Percentiles rank a stretch among this genome's conserved stretches.
Evolutionary conservation across 2,888 invertebrate species (phyloP).

Genomic region (Halictus quadricinctus): DNA sequence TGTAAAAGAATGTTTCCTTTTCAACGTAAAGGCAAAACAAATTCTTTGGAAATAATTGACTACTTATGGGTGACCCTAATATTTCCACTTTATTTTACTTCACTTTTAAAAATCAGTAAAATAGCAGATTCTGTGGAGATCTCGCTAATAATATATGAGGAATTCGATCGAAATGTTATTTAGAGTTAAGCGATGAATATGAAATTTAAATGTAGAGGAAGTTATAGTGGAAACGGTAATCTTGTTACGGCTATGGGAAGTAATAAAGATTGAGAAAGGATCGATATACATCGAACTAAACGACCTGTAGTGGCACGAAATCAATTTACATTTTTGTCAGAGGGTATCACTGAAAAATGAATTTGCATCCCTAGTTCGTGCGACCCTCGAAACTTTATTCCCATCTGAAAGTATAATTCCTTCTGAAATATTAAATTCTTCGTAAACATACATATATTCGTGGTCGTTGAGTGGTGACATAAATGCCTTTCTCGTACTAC

Average conservation of each 20-base stretch:
- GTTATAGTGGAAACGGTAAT: constrained; percentile 49
- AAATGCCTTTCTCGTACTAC: neutral
- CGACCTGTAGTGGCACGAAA: constrained; percentile 65
- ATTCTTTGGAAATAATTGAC: too few relatives aligned
- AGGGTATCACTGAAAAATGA: constrained; percentile 70
- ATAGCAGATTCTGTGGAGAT: neutral
- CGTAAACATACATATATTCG: constrained; percentile 67
- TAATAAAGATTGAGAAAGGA: constrained; percentile 59
- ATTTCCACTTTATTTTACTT: neutral
- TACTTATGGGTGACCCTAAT: too few relatives aligned
- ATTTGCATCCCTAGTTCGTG: constrained; percentile 70
- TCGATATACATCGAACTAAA: constrained; percentile 62
- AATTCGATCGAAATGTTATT: neutral
- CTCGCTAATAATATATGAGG: neutral
- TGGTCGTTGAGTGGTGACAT: neutral
- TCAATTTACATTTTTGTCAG: constrained; percentile 71
- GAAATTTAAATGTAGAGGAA: constrained; percentile 47
- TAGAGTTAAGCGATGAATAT: neutral
- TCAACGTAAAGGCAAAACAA: too few relatives aligned
- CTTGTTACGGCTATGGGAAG: constrained; percentile 28
- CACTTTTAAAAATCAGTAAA: neutral
- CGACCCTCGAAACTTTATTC: constrained; percentile 64
- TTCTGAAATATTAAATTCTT: constrained; percentile 74
- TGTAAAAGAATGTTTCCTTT: too few relatives aligned
- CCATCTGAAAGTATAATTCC: constrained; percentile 75